Percentiles rank a stretch among this genome's conserved stretches.
These are phyloP conservation scores for Noctuana brunneofusca DNA, from an alignment of 2,888 invertebrate genomes.

Conservation along the genomic window DNA sequence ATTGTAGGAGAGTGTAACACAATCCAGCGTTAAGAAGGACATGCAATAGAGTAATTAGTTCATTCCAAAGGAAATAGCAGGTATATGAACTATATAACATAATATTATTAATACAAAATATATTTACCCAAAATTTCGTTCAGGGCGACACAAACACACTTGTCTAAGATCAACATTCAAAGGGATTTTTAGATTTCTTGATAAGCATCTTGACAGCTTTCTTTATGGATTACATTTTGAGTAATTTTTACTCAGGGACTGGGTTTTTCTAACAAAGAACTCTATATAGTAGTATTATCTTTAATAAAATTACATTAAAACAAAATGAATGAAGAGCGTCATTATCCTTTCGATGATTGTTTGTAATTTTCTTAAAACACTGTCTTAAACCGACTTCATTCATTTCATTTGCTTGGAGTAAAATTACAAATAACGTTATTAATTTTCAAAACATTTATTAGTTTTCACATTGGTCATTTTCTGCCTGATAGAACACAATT, in stretches of 20 bases:
- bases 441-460: constrained; percentile 79
- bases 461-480: constrained; percentile 78
- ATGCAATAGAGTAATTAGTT: constrained; percentile 74
- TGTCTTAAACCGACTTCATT: constrained; percentile 50
- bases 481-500: constrained; percentile 70
- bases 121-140: constrained; percentile 79
- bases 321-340: constrained; percentile 37
- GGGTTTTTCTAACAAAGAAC: constrained; percentile 1
- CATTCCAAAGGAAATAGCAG: constrained; percentile 77
- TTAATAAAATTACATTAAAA: constrained; percentile 19
- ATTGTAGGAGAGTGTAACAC: constrained; percentile 58
- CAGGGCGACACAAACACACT: constrained; percentile 79
- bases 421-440: constrained; percentile 52
- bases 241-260: constrained; percentile 32
- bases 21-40: constrained; percentile 60
- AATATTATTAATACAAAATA: constrained; percentile 74
- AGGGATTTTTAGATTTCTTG: constrained; percentile 67
- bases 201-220: constrained; percentile 82
- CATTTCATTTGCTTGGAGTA: constrained; percentile 43
- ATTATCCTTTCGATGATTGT: not conserved
- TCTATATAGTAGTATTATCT: constrained; percentile 10
- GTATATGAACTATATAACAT: constrained; percentile 67
- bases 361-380: not conserved
- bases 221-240: constrained; percentile 47
- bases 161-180: constrained; percentile 69